phyloP scores from a whole-genome alignment of 2,113 vertebrate genomes.

The Myocastor coypus region DNA sequence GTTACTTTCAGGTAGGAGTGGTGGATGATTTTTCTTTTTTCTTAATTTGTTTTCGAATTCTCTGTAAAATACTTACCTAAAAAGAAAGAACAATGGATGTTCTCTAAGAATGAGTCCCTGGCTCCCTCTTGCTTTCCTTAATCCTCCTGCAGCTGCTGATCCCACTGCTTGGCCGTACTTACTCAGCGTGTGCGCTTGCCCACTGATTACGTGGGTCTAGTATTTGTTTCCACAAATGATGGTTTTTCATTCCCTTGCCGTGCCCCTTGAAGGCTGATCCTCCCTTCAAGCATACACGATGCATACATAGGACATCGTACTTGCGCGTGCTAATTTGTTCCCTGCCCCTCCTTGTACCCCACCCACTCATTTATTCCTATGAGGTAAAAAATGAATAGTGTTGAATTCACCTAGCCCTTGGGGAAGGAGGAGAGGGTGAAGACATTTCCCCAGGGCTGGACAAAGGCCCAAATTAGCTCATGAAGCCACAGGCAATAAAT shows the following conservation, averaged over 20 bases:
- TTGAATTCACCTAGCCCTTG: constrained; percentile 16
- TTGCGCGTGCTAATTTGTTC: neutral
- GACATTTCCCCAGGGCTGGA: constrained; percentile 60
- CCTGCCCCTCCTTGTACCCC: neutral
- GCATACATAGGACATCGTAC: neutral
- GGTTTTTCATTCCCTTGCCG: neutral
- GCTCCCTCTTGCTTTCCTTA: neutral
- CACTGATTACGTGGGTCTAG: neutral
- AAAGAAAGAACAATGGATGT: constrained; percentile 38
- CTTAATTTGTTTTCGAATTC: constrained; percentile 59
- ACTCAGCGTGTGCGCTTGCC: neutral
- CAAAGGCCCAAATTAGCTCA: constrained; percentile 62
- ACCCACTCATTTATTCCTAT: constrained; percentile 26
- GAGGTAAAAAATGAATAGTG: neutral
- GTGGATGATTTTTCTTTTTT: constrained; percentile 48
- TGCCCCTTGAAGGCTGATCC: neutral
- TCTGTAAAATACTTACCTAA: constrained; percentile 36
- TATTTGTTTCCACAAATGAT: neutral
- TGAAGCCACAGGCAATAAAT: constrained; percentile 74
- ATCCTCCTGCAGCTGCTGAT: neutral
- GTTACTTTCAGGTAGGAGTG: constrained; percentile 55
- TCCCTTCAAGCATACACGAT: neutral
- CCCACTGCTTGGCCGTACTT: neutral
- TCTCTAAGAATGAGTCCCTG: neutral
- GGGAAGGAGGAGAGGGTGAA: neutral